A percentile compares a stretch with the other conserved stretches of the same genome.
Conservation (phyloP, 2,888 invertebrate genomes). For the Mystacides longicornis region DNA sequence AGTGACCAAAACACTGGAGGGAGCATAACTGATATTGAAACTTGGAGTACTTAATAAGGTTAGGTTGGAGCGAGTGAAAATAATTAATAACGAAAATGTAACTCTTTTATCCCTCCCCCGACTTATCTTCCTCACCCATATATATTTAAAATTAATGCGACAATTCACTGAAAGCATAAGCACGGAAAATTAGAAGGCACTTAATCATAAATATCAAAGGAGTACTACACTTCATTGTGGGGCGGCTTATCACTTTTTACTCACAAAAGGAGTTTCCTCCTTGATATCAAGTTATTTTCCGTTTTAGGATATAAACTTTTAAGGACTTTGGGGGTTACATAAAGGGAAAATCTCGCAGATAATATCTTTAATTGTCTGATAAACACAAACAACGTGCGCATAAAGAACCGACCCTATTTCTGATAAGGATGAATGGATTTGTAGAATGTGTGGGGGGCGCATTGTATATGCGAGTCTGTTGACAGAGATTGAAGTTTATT, state of each 20-base stretch:
- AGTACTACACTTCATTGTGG: neutral
- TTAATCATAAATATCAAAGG: neutral
- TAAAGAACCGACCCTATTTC: constrained; percentile 18
- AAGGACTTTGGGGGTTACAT: constrained; percentile 5
- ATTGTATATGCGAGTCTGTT: neutral
- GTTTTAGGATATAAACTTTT: neutral
- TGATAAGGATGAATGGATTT: constrained; percentile 17
- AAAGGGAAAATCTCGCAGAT: constrained; percentile 15
- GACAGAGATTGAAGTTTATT: constrained; percentile 1
- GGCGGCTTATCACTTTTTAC: neutral
- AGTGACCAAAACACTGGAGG: neutral
- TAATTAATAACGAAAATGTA: neutral
- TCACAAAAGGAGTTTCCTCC: neutral
- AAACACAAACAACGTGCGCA: constrained; percentile 23
- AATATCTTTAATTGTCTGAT: constrained; percentile 26
- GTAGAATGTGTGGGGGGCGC: neutral
- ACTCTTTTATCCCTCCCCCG: neutral
- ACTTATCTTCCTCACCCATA: neutral
- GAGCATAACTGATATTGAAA: too few relatives aligned
- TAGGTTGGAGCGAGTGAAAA: too few relatives aligned
- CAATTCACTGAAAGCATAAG: neutral
- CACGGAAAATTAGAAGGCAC: neutral
- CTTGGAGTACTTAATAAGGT: too few relatives aligned
- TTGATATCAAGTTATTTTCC: neutral
- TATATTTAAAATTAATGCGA: neutral